These are phyloP conservation scores for Neodiprion virginianus DNA, from an alignment of 1,140 invertebrate species.

Conservation along the genomic window DNA sequence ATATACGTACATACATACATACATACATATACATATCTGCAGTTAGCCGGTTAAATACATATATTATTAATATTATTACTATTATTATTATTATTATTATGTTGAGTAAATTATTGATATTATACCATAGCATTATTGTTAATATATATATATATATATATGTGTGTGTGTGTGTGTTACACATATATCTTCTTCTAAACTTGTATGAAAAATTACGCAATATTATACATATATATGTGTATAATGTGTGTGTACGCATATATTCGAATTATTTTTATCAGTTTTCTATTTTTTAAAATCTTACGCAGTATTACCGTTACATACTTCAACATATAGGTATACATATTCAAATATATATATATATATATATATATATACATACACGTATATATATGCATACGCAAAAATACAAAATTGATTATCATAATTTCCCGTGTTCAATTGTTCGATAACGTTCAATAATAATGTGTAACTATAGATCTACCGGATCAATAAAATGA, in stretches of 20 bases:
- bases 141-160: neutral
- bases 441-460: slow-evolving; percentile 4
- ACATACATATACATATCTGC: neutral
- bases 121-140: neutral
- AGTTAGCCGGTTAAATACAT: neutral
- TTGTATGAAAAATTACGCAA: slow-evolving; percentile 48
- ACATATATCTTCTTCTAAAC: slow-evolving; percentile 19
- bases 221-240: slow-evolving; percentile 30
- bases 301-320: slow-evolving; percentile 28
- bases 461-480: neutral
- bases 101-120: neutral
- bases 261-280: slow-evolving; percentile 17
- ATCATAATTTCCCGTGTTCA: slow-evolving; percentile 36
- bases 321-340: too few species aligned
- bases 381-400: slow-evolving; percentile 30
- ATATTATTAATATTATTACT: neutral
- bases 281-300: slow-evolving; percentile 28
- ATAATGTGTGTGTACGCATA: slow-evolving; percentile 20
- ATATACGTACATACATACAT: too few species aligned
- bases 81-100: neutral
- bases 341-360: neutral
- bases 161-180: slow-evolving; percentile 8
- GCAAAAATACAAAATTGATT: slow-evolving; percentile 47
- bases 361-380: slow-evolving; percentile 1
- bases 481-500: neutral